These are phyloP conservation scores for Drosophila kanekoi DNA, from an alignment of 2,888 invertebrate species.

Conservation along the genomic window DNA sequence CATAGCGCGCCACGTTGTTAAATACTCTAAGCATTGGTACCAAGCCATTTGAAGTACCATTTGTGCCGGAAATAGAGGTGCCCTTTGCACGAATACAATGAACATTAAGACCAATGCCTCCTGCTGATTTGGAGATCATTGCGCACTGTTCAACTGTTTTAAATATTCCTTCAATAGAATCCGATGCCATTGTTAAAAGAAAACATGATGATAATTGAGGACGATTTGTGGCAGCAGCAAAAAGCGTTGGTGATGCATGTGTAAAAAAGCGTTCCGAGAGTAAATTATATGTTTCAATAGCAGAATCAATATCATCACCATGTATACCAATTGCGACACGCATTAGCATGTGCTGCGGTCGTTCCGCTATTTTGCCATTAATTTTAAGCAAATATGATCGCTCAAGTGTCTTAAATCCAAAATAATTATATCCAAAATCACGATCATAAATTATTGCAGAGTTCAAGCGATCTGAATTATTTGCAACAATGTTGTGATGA, in stretches of 20 bases:
- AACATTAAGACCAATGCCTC: slow-evolving; percentile 98
- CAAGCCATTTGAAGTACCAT: slow-evolving; percentile 97
- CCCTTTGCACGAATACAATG: slow-evolving; percentile 98
- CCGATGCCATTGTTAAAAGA: slow-evolving; percentile 96
- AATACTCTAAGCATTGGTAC: slow-evolving; percentile 98
- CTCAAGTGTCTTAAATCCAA: slow-evolving; percentile 99
- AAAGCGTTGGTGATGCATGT: slow-evolving; percentile 98
- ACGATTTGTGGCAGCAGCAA: slow-evolving; percentile 95
- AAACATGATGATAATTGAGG: slow-evolving; percentile 99
- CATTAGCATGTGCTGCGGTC: slow-evolving; percentile 99
- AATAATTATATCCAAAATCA: slow-evolving; percentile 98
- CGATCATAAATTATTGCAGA: slow-evolving; percentile 98
- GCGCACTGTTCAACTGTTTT: slow-evolving; percentile 97
- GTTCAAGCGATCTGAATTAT: slow-evolving; percentile 95
- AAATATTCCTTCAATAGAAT: slow-evolving; percentile 98
- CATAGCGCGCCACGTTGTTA: slow-evolving; percentile 98
- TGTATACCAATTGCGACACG: slow-evolving; percentile 98
- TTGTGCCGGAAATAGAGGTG: slow-evolving; percentile 96
- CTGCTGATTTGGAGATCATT: slow-evolving; percentile 97
- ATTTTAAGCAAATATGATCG: slow-evolving; percentile 97
- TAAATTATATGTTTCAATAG: slow-evolving; percentile 97
- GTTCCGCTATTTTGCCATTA: slow-evolving; percentile 95
- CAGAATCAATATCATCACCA: slow-evolving; percentile 95
- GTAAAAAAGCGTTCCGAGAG: slow-evolving; percentile 98
- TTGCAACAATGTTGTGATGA: slow-evolving; percentile 92